phyloP scores from a whole-genome alignment of 2,797 vertebrate species.

The Serranus cabrilla region DNA sequence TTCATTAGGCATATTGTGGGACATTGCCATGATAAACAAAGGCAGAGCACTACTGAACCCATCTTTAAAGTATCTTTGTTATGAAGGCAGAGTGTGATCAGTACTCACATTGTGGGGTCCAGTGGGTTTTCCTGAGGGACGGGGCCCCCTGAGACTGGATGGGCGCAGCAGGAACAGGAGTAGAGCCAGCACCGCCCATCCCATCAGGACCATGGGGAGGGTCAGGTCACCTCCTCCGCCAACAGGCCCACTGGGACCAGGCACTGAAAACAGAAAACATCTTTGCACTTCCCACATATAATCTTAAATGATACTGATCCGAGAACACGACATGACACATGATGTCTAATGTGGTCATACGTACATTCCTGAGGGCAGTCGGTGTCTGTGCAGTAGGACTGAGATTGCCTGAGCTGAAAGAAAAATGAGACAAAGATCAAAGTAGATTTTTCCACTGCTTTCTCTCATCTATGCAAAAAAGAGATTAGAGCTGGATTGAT shows the following conservation, averaged over 20 bases:
- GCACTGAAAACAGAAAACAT: conserved; percentile 85
- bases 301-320: neutral
- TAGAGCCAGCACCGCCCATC: conserved; percentile 93
- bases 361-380: conserved; percentile 86
- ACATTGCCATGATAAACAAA: neutral
- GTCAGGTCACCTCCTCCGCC: conserved; percentile 86
- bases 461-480: too few species aligned
- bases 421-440: conserved; percentile 37
- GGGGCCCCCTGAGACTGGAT: conserved; percentile 89
- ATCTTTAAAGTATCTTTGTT: neutral
- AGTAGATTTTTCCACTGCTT: neutral
- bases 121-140: conserved; percentile 86
- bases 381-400: conserved; percentile 92
- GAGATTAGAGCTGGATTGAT: too few species aligned
- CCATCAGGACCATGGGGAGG: conserved; percentile 93
- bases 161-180: conserved; percentile 94
- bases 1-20: neutral
- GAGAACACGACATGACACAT: neutral
- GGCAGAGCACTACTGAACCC: too few species aligned
- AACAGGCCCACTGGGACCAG: conserved; percentile 88
- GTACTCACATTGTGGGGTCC: conserved; percentile 91
- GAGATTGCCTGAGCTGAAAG: conserved; percentile 95
- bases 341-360: conserved; percentile 47
- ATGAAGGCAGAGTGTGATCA: neutral
- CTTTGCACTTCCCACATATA: conserved; percentile 7